A percentile compares a stretch with the other conserved stretches of the same genome.
Evolutionary conservation across 2,797 vertebrate genomes (phyloP).

Genomic region (Sebastes elongatus): DNA sequence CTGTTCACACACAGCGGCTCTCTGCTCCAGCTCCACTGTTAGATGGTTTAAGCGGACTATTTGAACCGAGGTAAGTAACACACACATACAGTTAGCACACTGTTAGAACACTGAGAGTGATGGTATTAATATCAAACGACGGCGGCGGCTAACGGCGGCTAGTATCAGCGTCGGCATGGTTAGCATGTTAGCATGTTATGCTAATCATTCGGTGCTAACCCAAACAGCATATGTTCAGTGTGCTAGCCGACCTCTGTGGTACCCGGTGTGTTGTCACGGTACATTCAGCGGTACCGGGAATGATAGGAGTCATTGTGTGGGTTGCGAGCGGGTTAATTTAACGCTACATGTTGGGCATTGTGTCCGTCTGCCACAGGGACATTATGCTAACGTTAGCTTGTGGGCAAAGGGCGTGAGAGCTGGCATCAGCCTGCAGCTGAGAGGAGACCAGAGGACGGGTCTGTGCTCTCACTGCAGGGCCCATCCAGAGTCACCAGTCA

Average conservation of each 20-base stretch:
- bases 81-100: no score
- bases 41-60: slow-evolving; percentile 71
- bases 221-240: slow-evolving; percentile 18
- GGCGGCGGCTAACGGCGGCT: slow-evolving; percentile 64
- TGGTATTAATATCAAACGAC: slow-evolving; percentile 73
- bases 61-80: slow-evolving; percentile 72
- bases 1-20: slow-evolving; percentile 42
- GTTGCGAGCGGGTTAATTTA: background rate
- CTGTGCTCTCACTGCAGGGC: slow-evolving; percentile 20
- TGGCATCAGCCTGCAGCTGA: slow-evolving; percentile 55
- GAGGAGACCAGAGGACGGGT: slow-evolving; percentile 10
- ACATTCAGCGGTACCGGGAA: background rate
- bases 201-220: slow-evolving; percentile 52
- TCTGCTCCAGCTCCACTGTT: slow-evolving; percentile 55
- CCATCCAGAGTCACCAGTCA: background rate
- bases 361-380: slow-evolving; percentile 23
- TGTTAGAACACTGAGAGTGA: slow-evolving; percentile 41
- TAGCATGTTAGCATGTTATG: slow-evolving; percentile 71
- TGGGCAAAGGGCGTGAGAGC: slow-evolving; percentile 72
- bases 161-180: slow-evolving; percentile 46
- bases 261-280: slow-evolving; percentile 22
- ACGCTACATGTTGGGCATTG: background rate
- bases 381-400: slow-evolving; percentile 62
- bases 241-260: slow-evolving; percentile 16
- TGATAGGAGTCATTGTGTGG: background rate